Conservation (phyloP, 2,113 vertebrate species). For the Prionailurus viverrinus region DNA sequence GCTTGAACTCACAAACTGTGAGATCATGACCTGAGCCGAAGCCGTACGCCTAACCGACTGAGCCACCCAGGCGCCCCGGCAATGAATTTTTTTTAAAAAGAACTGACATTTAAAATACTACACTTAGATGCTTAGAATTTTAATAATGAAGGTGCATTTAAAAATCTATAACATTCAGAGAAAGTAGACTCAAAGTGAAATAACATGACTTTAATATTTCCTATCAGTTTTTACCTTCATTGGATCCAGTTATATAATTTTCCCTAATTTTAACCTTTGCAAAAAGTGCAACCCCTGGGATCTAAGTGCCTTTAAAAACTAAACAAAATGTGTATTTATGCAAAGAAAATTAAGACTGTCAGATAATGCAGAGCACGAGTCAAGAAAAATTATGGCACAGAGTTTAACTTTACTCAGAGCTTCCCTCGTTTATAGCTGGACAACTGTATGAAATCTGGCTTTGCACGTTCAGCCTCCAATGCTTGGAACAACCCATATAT, state of each 20-base stretch:
- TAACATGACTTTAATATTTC: neutral
- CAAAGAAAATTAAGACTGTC: neutral
- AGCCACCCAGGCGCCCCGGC: too few species aligned
- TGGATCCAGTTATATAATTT: conserved; percentile 41
- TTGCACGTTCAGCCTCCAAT: neutral
- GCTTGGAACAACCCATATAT: neutral
- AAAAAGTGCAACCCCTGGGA: neutral
- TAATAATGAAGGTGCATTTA: conserved; percentile 45
- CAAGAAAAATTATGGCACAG: neutral
- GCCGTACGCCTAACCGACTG: too few species aligned
- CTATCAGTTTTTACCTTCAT: neutral
- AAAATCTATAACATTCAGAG: neutral
- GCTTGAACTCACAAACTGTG: too few species aligned
- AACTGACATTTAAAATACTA: conserved; percentile 55
- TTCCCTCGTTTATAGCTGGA: conserved; percentile 11
- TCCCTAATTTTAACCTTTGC: conserved; percentile 28
- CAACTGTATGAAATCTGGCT: neutral
- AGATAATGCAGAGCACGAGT: neutral
- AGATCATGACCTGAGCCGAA: too few species aligned
- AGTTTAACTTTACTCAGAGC: conserved; percentile 15
- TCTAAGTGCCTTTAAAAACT: conserved; percentile 20
- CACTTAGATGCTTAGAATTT: conserved; percentile 51
- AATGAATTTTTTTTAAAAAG: conserved; percentile 10
- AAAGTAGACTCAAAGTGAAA: conserved; percentile 10
- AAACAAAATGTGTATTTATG: neutral